Evolutionary conservation across 2,113 vertebrate genomes (phyloP), one percentile per base, ranked within the genome.

Genomic region (Leucosticte australis): DNA sequence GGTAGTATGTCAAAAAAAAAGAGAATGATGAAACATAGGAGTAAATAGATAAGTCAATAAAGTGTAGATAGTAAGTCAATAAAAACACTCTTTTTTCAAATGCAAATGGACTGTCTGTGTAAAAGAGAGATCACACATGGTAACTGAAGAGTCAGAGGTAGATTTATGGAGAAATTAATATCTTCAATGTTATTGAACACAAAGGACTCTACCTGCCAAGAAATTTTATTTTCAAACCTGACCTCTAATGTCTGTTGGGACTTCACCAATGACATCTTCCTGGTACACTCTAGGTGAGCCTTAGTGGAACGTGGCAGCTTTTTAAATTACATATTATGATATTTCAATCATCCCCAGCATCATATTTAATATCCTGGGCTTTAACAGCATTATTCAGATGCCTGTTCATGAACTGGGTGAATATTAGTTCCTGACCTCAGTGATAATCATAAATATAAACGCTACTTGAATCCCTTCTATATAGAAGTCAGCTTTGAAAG

Each of bases 241-340:
- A 10, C 62, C 33, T 59, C 35, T 68, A n/a, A 73, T 77, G 27
- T 12, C 18, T 57, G 3, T 47, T 71, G 39, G 15, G 26, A 37
- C 30, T 67, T 71, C 53, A 46, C 13, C 8, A 24, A 7, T 33
- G 28, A 44, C 9, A 9, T 26, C 15, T 56, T 69, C 37, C 28
- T 44, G 7, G 23, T 68, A 47, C 17, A 4, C 8, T 68, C 47
- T 16, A 13, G 33, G 15, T 39, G 27, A 73, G 37, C 47, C 31
- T 63, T 24, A 39, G 15, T 24, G 11, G 19, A 35, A 41, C 0
- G 0, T 26, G 21, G 22, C 13, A 22, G 8, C 5, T 63, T 11
- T 81, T 31, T 13, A 52, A 52, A 42, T n/a, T 37, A 4, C 20
- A 67, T 9, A 9, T 13, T 26, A 10, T 27, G 11, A 15, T 56